Evolutionary conservation across 2,113 vertebrate genomes (phyloP).

Genomic region (Ciconia maguari): DNA sequence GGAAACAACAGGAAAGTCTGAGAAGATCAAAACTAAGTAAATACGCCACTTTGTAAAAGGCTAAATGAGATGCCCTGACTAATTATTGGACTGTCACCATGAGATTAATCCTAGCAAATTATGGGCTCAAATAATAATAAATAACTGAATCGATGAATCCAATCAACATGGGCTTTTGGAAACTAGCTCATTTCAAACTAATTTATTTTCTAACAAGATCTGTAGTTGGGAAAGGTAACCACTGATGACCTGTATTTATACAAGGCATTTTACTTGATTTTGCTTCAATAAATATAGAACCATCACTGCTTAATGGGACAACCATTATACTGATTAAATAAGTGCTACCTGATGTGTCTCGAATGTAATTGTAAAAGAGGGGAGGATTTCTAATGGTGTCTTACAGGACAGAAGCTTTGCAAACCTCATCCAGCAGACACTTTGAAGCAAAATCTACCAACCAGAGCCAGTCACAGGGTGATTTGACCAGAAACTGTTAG

Average conservation of each 20-base stretch:
- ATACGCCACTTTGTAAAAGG: background rate
- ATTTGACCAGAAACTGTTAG: background rate
- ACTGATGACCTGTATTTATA: background rate
- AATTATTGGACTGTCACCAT: background rate
- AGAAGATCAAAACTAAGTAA: background rate
- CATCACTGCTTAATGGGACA: background rate
- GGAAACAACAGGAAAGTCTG: background rate
- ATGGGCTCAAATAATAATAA: slow-evolving; percentile 10
- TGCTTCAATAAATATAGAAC: background rate
- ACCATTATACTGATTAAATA: background rate
- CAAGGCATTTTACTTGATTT: background rate
- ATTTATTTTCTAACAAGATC: slow-evolving; percentile 24
- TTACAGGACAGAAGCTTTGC: background rate
- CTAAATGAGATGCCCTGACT: background rate
- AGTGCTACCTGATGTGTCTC: background rate
- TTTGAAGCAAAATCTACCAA: background rate
- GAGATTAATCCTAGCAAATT: background rate
- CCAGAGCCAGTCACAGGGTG: background rate
- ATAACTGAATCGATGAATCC: background rate
- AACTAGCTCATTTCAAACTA: background rate
- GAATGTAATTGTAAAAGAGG: background rate
- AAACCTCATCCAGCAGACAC: background rate
- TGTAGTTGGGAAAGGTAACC: background rate
- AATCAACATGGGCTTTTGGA: background rate
- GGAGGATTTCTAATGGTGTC: background rate